phyloP scores from a whole-genome alignment of 2,113 vertebrate species.

The Leucoraja erinaceus region DNA sequence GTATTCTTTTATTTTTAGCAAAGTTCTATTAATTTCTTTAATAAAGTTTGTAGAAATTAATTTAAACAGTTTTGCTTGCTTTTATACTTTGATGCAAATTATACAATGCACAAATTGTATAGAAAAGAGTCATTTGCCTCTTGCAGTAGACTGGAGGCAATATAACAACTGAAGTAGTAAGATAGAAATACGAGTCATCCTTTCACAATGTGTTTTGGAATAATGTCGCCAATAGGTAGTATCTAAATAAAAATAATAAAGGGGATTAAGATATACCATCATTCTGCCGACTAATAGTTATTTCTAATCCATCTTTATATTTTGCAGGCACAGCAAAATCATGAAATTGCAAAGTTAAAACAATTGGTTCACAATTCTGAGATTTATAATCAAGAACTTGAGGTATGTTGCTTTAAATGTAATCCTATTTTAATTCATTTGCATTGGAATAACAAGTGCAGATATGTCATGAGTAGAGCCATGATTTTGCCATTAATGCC shows the following conservation, averaged over 20 bases:
- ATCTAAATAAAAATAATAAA: not conserved
- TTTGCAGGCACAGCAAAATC: slow-evolving; percentile 67
- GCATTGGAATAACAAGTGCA: not conserved
- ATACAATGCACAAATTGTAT: not conserved
- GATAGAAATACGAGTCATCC: no score
- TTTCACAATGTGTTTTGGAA: not conserved
- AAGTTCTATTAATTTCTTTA: not conserved
- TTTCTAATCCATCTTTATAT: slow-evolving; percentile 50
- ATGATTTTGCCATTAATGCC: no score
- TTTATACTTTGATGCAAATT: not conserved
- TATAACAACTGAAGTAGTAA: no score
- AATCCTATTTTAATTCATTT: not conserved
- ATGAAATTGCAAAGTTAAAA: slow-evolving; percentile 70
- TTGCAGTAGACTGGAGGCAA: no score
- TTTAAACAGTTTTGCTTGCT: not conserved
- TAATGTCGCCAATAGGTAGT: not conserved
- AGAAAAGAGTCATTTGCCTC: not conserved
- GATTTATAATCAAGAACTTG: slow-evolving; percentile 61
- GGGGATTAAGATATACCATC: not conserved
- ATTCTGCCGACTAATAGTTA: not conserved
- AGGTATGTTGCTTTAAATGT: slow-evolving; percentile 58
- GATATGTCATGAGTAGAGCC: no score
- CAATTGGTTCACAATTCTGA: slow-evolving; percentile 60
- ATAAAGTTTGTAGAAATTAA: not conserved
- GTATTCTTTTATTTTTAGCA: no score